phyloP scores from a whole-genome alignment of 2,797 vertebrate genomes.

The Paramormyrops hopkinsi region DNA sequence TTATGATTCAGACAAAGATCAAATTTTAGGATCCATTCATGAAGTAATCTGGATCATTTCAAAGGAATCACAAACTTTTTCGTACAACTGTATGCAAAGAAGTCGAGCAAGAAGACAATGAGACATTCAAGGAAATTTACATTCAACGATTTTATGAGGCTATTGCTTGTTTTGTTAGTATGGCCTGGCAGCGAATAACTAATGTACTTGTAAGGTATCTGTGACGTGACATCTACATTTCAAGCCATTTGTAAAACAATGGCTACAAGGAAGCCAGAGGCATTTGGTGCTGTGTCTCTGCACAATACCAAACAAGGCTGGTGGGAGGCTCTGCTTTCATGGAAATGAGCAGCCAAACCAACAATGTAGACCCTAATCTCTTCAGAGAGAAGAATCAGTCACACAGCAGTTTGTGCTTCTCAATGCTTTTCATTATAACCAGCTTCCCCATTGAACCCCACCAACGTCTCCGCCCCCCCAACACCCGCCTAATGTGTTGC shows the following conservation, averaged over 20 bases:
- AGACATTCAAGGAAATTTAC: not conserved
- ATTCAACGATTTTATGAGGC: constrained; percentile 32
- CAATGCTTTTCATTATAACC: constrained; percentile 67
- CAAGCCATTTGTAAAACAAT: constrained; percentile 73
- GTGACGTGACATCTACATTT: constrained; percentile 78
- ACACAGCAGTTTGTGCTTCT: constrained; percentile 70
- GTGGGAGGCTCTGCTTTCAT: constrained; percentile 57
- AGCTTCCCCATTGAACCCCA: constrained; percentile 57
- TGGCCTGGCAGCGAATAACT: constrained; percentile 53
- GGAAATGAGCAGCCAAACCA: constrained; percentile 76
- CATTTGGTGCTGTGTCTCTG: constrained; percentile 57
- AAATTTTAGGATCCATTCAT: not conserved
- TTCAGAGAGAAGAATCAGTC: constrained; percentile 76
- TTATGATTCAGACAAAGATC: not conserved
- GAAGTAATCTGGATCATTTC: not conserved
- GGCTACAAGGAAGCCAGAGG: constrained; percentile 66
- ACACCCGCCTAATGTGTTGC: constrained; percentile 50
- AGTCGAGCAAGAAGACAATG: not conserved
- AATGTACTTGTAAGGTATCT: constrained; percentile 71
- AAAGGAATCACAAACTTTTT: not conserved
- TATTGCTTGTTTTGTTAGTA: constrained; percentile 29
- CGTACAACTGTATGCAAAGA: not conserved
- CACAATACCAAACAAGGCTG: constrained; percentile 55
- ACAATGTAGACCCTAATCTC: constrained; percentile 76
- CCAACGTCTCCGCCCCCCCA: constrained; percentile 25